Conservation (phyloP, 30 jellyfish, hydroid and myxozoan genomes). For the Rhopilema esculentum region DNA sequence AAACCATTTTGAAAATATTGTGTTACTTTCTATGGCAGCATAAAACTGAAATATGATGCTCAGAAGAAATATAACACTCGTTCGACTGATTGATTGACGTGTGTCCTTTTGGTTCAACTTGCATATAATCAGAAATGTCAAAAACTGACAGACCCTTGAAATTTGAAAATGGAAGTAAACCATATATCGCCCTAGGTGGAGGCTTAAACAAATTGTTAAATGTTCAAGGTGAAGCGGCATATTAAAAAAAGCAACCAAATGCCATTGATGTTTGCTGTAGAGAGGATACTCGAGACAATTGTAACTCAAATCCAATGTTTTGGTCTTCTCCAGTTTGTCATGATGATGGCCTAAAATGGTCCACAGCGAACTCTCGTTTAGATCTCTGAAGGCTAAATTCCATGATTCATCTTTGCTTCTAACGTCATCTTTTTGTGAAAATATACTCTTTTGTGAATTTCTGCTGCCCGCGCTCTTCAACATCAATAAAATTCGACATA, state of each 20-base stretch:
- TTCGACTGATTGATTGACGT: no score
- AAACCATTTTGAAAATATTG: no score
- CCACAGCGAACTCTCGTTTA: background rate
- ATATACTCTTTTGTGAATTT: background rate
- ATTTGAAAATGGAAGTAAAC: no score
- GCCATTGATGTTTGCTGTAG: background rate
- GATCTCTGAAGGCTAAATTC: background rate
- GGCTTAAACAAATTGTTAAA: no score
- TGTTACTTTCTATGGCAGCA: no score
- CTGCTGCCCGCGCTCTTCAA: background rate
- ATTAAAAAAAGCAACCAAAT: background rate
- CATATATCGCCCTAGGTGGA: no score
- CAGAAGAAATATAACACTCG: no score
- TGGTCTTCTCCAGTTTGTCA: background rate
- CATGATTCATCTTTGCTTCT: background rate
- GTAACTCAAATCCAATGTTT: constrained; percentile 55
- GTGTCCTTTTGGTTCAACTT: no score
- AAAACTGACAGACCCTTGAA: no score
- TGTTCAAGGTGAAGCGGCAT: no score
- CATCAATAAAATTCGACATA: background rate
- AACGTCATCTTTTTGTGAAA: background rate
- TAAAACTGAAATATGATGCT: no score
- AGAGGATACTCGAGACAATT: constrained; percentile 61
- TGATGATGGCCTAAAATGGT: background rate
- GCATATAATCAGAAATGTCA: no score